Conservation (phyloP, 2,113 vertebrate genomes). For the Rhabdornis inornatus region DNA sequence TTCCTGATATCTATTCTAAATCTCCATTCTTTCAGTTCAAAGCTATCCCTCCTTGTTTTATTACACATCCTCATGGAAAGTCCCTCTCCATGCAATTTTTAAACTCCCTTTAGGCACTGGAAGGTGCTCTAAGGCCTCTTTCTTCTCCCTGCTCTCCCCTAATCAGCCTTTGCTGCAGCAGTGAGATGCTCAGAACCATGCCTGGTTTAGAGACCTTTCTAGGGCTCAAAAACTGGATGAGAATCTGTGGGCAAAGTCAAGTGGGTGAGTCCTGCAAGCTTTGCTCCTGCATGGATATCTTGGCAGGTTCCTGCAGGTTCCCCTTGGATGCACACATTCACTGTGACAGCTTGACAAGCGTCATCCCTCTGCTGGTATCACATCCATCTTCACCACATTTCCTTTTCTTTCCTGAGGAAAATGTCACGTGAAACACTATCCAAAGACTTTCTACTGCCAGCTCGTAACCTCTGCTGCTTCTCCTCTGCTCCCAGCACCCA, state of each 20-base stretch:
- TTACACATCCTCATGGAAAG: neutral
- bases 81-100: neutral
- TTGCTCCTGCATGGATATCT: neutral
- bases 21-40: neutral
- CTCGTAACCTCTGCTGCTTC: neutral
- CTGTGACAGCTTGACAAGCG: fast-evolving
- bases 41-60: neutral
- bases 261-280: neutral
- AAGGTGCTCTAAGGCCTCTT: neutral
- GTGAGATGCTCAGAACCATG: fast-evolving
- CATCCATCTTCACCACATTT: neutral
- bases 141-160: neutral
- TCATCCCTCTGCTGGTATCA: neutral
- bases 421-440: neutral
- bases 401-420: neutral
- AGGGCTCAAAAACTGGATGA: neutral
- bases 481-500: neutral
- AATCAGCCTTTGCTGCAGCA: neutral
- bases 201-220: neutral
- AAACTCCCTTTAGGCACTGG: neutral
- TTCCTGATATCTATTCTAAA: neutral
- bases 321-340: neutral
- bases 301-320: neutral
- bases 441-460: neutral
- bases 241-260: neutral